A percentile compares a stretch with the other conserved stretches of the same genome.
Evolutionary conservation across 2,113 vertebrate species (phyloP).

Genomic region (Colinus virginianus): DNA sequence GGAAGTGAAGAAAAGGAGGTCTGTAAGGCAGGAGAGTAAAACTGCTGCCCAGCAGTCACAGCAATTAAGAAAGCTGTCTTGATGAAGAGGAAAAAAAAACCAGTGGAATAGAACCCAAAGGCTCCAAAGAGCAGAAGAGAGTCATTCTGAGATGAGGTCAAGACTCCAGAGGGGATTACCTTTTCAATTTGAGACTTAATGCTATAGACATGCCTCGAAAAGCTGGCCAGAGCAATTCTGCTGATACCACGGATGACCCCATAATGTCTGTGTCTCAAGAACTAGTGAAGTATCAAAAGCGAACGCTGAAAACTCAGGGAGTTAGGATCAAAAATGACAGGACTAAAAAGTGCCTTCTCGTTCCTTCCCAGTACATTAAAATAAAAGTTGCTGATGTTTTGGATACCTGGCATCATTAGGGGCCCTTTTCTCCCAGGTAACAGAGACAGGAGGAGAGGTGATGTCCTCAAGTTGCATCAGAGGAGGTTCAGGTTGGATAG

Average conservation of each 20-base stretch:
- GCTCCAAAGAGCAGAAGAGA: conserved; percentile 39
- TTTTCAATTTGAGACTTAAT: conserved; percentile 25
- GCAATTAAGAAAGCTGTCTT: conserved; percentile 18
- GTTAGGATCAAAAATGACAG: neutral
- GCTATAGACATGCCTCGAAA: neutral
- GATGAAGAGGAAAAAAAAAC: neutral
- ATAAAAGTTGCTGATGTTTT: neutral
- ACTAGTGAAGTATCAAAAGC: neutral
- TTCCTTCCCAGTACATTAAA: neutral
- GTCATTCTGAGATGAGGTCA: conserved; percentile 45
- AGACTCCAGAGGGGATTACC: conserved; percentile 36
- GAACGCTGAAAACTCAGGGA: fast-evolving
- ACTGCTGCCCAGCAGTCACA: conserved; percentile 39
- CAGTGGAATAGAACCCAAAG: neutral
- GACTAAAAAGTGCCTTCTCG: neutral
- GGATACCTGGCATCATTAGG: neutral
- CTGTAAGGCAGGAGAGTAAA: conserved; percentile 3
- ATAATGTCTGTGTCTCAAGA: neutral
- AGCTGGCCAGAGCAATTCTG: neutral
- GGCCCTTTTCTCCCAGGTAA: too few species aligned
- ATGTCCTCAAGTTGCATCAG: too few species aligned
- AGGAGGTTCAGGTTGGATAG: too few species aligned
- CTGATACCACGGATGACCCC: neutral
- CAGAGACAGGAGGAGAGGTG: too few species aligned
- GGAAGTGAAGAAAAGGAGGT: conserved; percentile 15